Conservation (phyloP, 2,888 invertebrate genomes). For the Leptopterna dolabrata region DNA sequence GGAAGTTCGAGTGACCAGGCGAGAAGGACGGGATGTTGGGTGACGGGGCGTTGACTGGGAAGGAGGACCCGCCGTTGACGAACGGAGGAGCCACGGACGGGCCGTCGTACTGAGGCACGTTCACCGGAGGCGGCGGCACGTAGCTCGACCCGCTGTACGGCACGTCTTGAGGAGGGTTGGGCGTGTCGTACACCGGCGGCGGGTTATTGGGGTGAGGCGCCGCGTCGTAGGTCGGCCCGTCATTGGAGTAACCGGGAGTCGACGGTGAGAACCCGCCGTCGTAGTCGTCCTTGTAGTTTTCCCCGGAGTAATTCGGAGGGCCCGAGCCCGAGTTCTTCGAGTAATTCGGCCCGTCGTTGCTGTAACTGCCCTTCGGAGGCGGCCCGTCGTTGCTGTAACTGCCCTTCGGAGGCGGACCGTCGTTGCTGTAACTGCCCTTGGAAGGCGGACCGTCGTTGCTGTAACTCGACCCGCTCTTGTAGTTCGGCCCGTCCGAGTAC, state of each 20-base stretch:
- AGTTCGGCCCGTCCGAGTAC: neutral
- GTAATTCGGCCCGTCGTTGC: neutral
- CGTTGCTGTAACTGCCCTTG: slow-evolving; percentile 1
- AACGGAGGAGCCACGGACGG: neutral
- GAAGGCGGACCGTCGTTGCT: neutral
- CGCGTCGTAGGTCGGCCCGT: neutral
- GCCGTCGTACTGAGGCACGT: slow-evolving; percentile 10
- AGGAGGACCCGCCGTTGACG: neutral
- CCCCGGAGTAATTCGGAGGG: slow-evolving; percentile 2
- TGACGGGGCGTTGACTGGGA: neutral
- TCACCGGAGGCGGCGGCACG: neutral
- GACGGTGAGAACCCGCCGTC: neutral
- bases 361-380: neutral
- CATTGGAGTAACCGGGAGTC: neutral
- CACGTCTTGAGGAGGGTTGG: neutral
- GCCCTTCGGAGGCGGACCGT: neutral
- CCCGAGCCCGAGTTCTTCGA: neutral
- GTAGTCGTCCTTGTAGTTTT: slow-evolving; percentile 8
- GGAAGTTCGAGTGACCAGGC: neutral
- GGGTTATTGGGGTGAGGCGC: slow-evolving; percentile 9
- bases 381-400: slow-evolving; percentile 15
- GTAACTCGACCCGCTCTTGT: neutral
- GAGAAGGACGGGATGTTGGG: neutral
- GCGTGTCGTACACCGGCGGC: slow-evolving; percentile 20
- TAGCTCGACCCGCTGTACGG: neutral